A percentile compares a stretch with the other conserved stretches of the same genome.
Conservation (phyloP, 2,888 invertebrate genomes). For the Eupeodes luniger region DNA sequence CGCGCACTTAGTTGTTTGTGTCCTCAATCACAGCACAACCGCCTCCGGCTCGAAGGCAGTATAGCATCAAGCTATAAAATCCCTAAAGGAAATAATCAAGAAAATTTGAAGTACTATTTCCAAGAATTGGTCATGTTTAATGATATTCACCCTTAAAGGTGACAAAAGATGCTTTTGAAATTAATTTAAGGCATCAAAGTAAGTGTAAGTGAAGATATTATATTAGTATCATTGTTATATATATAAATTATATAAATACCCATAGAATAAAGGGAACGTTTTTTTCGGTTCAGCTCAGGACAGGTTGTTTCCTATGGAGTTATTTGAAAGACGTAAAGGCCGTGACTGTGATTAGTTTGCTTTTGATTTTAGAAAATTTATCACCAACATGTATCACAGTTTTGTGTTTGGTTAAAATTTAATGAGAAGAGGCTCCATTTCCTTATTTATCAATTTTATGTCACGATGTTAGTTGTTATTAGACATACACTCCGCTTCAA, state of each 20-base stretch:
- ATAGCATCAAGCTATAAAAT: background rate
- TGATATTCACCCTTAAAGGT: constrained; percentile 59
- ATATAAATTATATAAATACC: background rate
- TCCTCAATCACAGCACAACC: constrained; percentile 9
- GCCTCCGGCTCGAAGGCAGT: background rate
- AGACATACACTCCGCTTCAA: too few relatives aligned
- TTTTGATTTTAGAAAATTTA: constrained; percentile 21
- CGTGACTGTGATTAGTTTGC: background rate
- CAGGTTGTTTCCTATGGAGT: background rate
- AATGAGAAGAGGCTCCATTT: constrained; percentile 18
- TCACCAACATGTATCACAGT: constrained; percentile 47
- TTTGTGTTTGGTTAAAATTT: constrained; percentile 60
- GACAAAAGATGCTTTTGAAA: constrained; percentile 53
- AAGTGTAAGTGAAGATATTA: background rate
- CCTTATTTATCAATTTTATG: too few relatives aligned
- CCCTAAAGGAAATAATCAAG: constrained; percentile 40
- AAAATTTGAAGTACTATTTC: constrained; percentile 53
- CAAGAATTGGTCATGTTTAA: constrained; percentile 66
- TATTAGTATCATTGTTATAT: background rate
- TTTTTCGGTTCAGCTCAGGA: background rate
- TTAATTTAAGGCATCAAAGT: constrained; percentile 50
- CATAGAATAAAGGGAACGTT: background rate
- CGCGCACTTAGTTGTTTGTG: background rate
- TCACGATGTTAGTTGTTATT: too few relatives aligned
- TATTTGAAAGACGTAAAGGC: background rate